phyloP scores from a whole-genome alignment of 2,113 vertebrate species.

The Zapornia atra region DNA sequence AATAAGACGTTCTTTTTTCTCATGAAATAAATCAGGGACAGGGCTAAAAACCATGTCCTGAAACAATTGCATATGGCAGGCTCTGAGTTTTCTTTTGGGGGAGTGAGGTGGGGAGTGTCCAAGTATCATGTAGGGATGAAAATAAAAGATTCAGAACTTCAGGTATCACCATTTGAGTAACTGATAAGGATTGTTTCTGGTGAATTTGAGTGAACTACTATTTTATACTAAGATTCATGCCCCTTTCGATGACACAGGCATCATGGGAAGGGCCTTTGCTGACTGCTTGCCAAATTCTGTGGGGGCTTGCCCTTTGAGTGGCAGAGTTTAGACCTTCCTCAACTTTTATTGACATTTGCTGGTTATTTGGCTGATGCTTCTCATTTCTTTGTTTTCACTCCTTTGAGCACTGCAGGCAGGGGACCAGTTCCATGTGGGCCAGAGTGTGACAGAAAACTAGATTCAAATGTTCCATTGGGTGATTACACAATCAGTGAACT shows the following conservation, averaged over 20 bases:
- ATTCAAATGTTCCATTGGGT: not conserved
- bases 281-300: not conserved
- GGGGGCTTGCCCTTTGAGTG: not conserved
- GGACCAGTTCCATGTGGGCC: not conserved
- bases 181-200: not conserved
- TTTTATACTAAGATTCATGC: not conserved
- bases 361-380: not conserved
- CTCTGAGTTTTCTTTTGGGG: not conserved
- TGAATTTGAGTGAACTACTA: not conserved
- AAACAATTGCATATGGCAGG: not conserved
- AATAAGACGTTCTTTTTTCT: not conserved
- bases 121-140: not conserved
- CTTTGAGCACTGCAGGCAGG: not conserved
- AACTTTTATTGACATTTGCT: not conserved
- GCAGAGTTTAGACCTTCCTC: not conserved
- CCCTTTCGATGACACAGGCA: not conserved
- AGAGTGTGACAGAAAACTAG: not conserved
- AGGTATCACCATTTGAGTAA: not conserved
- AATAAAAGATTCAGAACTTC: not conserved
- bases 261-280: not conserved
- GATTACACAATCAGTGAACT: not conserved
- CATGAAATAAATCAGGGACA: not conserved
- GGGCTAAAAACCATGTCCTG: not conserved
- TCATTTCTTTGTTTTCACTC: not conserved
- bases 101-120: not conserved